Percentiles rank a stretch among this genome's conserved stretches.
Conservation (phyloP, 2,888 invertebrate genomes). For the Rugalucina vietnamica region DNA sequence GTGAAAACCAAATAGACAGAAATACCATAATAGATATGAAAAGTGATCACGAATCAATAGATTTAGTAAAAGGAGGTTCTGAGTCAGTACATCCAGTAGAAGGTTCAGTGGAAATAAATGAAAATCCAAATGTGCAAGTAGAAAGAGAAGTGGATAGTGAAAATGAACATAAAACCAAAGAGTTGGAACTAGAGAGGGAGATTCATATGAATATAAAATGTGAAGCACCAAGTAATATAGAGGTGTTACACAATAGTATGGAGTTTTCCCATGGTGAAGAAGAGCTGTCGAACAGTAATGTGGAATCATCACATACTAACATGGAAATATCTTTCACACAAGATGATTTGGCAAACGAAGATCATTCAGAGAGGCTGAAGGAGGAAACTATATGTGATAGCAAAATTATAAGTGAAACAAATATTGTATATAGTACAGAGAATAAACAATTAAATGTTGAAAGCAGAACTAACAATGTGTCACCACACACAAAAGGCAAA, state of each 20-base stretch:
- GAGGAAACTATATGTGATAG: background rate
- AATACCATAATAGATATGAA: background rate
- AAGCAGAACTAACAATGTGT: too few species aligned
- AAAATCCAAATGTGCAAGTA: background rate
- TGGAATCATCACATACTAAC: background rate
- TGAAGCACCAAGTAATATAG: background rate
- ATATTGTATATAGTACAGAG: background rate
- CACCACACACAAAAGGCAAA: too few species aligned
- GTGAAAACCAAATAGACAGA: background rate
- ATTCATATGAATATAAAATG: background rate
- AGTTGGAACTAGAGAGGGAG: background rate
- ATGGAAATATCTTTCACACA: background rate
- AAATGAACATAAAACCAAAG: background rate
- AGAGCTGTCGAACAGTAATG: background rate
- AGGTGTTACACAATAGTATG: background rate
- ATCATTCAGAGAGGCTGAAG: background rate
- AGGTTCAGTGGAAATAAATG: background rate
- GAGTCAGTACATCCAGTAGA: background rate
- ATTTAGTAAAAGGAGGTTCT: background rate
- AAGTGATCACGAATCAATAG: slow-evolving; percentile 15
- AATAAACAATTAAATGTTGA: too few species aligned
- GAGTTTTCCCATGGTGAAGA: background rate
- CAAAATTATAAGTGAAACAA: background rate
- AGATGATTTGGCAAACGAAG: background rate
- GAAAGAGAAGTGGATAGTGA: background rate